Evolutionary conservation across 2,113 vertebrate species (phyloP).

Genomic region (Dolichotis patagonum): DNA sequence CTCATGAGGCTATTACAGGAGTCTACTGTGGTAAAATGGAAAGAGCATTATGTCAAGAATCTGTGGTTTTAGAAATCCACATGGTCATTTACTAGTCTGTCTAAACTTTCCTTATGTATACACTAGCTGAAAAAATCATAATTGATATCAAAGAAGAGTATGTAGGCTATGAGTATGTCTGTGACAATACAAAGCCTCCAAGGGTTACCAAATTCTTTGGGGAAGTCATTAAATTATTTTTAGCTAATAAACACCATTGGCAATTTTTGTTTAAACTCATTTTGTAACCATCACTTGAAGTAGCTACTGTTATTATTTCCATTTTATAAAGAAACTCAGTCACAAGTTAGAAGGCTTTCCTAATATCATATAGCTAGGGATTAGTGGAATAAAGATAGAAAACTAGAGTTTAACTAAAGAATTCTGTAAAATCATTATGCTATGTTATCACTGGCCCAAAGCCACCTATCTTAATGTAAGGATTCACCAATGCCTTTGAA

Average conservation of each 20-base stretch:
- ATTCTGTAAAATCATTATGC: neutral
- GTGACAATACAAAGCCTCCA: neutral
- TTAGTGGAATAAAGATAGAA: neutral
- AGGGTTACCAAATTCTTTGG: neutral
- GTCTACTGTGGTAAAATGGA: neutral
- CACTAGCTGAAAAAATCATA: neutral
- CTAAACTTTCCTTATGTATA: neutral
- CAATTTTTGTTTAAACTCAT: slow-evolving; percentile 16
- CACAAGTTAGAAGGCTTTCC: neutral
- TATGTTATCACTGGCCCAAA: neutral
- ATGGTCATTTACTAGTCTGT: neutral
- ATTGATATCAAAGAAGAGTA: neutral
- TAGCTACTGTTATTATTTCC: neutral
- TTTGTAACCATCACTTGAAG: neutral
- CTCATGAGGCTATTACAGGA: neutral
- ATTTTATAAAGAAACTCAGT: slow-evolving; percentile 14
- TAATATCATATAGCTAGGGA: neutral
- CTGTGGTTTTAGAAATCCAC: neutral
- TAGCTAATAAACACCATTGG: neutral
- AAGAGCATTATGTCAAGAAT: neutral
- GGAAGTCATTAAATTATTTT: slow-evolving; percentile 17
- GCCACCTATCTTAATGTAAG: neutral
- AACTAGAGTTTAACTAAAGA: neutral
- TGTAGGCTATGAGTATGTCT: neutral
- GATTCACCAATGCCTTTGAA: neutral